Evolutionary conservation across 2,113 vertebrate genomes (phyloP).

Genomic region (Pelusios castaneus): DNA sequence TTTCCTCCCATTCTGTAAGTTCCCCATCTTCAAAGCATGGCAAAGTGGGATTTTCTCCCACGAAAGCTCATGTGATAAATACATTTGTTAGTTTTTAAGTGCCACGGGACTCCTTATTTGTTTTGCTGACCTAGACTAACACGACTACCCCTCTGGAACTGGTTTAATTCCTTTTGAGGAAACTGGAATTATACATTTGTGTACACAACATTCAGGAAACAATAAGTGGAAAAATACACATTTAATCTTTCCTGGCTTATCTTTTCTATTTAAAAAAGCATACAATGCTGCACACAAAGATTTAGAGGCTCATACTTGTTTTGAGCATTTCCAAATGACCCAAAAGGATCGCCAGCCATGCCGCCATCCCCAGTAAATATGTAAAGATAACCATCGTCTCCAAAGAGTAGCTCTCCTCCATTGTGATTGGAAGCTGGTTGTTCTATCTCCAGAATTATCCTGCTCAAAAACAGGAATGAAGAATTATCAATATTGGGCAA

Average conservation of each 20-base stretch:
- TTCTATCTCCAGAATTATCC: constrained; percentile 93
- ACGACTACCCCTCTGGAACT: too few relatives aligned
- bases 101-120: too few relatives aligned
- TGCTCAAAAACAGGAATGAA: constrained; percentile 48
- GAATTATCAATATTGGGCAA: background rate
- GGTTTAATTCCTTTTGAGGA: background rate
- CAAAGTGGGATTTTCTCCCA: too few relatives aligned
- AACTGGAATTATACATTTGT: background rate
- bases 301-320: constrained; percentile 87
- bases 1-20: too few relatives aligned
- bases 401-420: constrained; percentile 93
- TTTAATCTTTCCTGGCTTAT: background rate
- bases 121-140: too few relatives aligned
- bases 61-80: too few relatives aligned
- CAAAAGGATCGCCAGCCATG: constrained; percentile 97
- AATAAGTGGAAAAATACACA: background rate
- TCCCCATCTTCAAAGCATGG: too few relatives aligned
- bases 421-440: constrained; percentile 98
- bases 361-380: constrained; percentile 97
- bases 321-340: constrained; percentile 92
- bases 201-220: background rate
- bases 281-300: background rate
- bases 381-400: constrained; percentile 92
- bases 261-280: background rate
- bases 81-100: too few relatives aligned